Evolutionary conservation across 92 coral and sea anemone species (phyloP).

Genomic region (Porites lobata): DNA sequence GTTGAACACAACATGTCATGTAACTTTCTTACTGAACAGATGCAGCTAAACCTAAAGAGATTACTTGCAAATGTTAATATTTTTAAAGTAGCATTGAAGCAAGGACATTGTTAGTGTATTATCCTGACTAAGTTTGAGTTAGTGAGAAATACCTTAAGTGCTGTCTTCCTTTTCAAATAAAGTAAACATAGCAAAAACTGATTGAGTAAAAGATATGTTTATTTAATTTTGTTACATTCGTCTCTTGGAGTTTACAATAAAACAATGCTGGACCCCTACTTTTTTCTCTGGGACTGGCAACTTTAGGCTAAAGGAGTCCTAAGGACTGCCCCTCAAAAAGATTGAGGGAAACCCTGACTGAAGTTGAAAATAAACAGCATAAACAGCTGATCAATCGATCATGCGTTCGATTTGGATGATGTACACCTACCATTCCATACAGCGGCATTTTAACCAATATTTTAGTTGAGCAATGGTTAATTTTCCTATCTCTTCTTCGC

Average conservation of each 20-base stretch:
- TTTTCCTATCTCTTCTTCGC: too few relatives aligned
- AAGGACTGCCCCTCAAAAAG: neutral
- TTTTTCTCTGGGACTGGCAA: neutral
- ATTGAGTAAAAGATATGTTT: neutral
- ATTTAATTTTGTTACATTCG: neutral
- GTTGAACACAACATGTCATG: neutral
- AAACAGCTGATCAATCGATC: too few relatives aligned
- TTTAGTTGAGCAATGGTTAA: too few relatives aligned
- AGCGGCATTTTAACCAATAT: too few relatives aligned
- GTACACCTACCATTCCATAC: too few relatives aligned
- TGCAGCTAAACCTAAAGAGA: neutral
- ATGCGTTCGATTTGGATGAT: too few relatives aligned
- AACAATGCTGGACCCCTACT: constrained; percentile 1
- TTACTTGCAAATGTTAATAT: neutral
- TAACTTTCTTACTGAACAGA: neutral
- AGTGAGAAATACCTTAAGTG: neutral
- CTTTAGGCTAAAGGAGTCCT: neutral
- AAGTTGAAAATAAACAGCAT: too few relatives aligned
- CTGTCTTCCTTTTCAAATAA: too few relatives aligned
- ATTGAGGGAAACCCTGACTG: constrained; percentile 4
- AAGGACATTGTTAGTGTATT: neutral
- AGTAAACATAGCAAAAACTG: too few relatives aligned
- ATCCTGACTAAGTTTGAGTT: neutral
- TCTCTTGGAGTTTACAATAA: neutral
- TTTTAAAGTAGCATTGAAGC: neutral